Evolutionary conservation across 2,888 invertebrate species (phyloP), one percentile per base, ranked within the genome.

Genomic region (Drosophila neotestacea): DNA sequence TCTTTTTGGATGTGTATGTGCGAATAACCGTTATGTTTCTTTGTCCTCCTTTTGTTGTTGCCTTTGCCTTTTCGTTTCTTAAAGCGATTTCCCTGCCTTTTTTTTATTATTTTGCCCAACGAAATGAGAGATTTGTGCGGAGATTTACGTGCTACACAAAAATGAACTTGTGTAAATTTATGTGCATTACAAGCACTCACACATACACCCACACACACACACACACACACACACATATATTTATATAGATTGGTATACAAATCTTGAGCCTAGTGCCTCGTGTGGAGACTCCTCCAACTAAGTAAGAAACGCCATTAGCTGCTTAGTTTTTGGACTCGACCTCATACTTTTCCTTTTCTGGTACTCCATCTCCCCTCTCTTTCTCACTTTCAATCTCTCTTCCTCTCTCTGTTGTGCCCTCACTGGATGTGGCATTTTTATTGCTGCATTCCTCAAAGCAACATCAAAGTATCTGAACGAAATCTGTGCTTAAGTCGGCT

Each of bases 151-250:
- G 72, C 70, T 41, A 73, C 76, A 80, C 76, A 78, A 72, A 78
- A 83, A 82, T 80, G 80, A 85, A 80, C 79, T 84, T 84, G 81
- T 77, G 75, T 75, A 73, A 81, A 85, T 84, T 81, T 81, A 84
- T 84, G 85, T 85, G 80, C 81, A 85, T 72, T 70, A 68, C 72
- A 67, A 74, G 70, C 66, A 64, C 55, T n/a, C 38, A 41, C 48
- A 54, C 64, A 50, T 28, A 28, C 62, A 10, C 60, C 27, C 51
- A 38, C 51, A 39, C 34, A 39, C 47, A 55, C 11, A 47, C 47
- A 13, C 38, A 36, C 38, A 39, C 22, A 54, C 10, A 59, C 9
- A n/a, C n/a, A 42, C 6, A 55, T 27, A 16, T n/a, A 32, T 38
- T 6, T 5, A 48, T 58, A 13, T 58, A 47, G 38, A 38, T 47